Evolutionary conservation across 2,888 invertebrate species (phyloP).

Genomic region (Xiphydria camelus): DNA sequence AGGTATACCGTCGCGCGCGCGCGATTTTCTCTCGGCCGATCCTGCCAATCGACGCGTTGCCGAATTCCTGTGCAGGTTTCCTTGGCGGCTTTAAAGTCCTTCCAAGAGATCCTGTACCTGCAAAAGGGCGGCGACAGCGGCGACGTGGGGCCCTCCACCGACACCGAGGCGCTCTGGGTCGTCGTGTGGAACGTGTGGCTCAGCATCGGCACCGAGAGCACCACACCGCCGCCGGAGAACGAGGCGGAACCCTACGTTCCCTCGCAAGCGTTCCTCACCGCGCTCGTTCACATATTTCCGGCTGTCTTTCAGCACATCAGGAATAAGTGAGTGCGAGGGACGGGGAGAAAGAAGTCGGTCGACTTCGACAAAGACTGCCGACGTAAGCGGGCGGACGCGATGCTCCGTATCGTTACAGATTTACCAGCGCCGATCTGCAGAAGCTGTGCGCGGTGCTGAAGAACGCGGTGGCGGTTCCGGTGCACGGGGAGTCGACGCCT

Average conservation of each 20-base stretch:
- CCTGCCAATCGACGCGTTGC: no score
- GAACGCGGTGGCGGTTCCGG: slow-evolving; percentile 78
- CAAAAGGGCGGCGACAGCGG: slow-evolving; percentile 62
- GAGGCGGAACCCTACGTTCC: slow-evolving; percentile 76
- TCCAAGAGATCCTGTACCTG: slow-evolving; percentile 88
- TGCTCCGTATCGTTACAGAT: slow-evolving; percentile 52
- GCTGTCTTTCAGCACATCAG: slow-evolving; percentile 90
- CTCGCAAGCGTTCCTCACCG: slow-evolving; percentile 90
- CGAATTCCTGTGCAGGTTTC: slow-evolving; percentile 72
- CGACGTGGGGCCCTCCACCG: slow-evolving; percentile 52
- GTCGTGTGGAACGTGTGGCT: slow-evolving; percentile 88
- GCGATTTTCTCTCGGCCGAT: no score
- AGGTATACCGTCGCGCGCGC: slow-evolving; percentile 68
- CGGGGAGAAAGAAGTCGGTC: slow-evolving; percentile 58
- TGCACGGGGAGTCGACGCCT: slow-evolving; percentile 78
- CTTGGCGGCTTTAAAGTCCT: slow-evolving; percentile 92
- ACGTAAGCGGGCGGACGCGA: slow-evolving; percentile 44
- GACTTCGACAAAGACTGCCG: slow-evolving; percentile 51
- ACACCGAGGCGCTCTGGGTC: slow-evolving; percentile 70
- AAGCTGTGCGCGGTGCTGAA: slow-evolving; percentile 78
- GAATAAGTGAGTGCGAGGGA: slow-evolving; percentile 62
- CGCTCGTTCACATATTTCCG: slow-evolving; percentile 94
- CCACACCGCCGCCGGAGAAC: slow-evolving; percentile 64
- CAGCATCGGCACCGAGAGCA: slow-evolving; percentile 81
- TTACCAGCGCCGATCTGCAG: slow-evolving; percentile 74